Evolutionary conservation across 1,140 invertebrate species (phyloP).

Genomic region (Drosophila albomicans): DNA sequence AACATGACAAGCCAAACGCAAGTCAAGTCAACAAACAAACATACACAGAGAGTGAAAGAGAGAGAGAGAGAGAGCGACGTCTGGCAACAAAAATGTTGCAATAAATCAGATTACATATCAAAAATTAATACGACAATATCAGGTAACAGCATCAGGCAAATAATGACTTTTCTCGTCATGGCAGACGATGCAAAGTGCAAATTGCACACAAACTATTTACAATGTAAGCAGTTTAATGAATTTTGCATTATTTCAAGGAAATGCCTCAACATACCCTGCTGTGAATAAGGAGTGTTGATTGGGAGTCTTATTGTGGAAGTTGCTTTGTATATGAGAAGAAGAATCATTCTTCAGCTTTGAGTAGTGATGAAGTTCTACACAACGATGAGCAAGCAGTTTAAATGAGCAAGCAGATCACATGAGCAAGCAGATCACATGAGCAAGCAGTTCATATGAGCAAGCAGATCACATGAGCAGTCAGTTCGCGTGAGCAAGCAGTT

Average conservation of each 20-base stretch:
- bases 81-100: conserved; percentile 56
- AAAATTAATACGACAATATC: conserved; percentile 58
- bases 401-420: too few species aligned
- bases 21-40: conserved; percentile 54
- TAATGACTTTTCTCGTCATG: conserved; percentile 38
- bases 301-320: too few species aligned
- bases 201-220: conserved; percentile 18
- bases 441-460: too few species aligned
- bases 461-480: too few species aligned
- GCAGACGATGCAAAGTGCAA: neutral
- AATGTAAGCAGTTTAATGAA: conserved; percentile 31
- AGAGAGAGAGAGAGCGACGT: conserved; percentile 1
- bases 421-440: too few species aligned
- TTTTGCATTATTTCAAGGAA: conserved; percentile 35
- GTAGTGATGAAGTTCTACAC: too few species aligned
- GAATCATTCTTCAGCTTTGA: too few species aligned
- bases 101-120: conserved; percentile 58
- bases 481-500: too few species aligned
- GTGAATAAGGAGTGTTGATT: too few species aligned
- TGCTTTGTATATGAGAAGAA: too few species aligned
- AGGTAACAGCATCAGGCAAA: conserved; percentile 38
- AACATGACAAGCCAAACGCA: conserved; percentile 43
- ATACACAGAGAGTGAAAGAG: conserved; percentile 14
- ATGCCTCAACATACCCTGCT: conserved; percentile 8
- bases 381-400: too few species aligned